Conservation (phyloP, 2,113 vertebrate species). For the Cinclus cinclus region DNA sequence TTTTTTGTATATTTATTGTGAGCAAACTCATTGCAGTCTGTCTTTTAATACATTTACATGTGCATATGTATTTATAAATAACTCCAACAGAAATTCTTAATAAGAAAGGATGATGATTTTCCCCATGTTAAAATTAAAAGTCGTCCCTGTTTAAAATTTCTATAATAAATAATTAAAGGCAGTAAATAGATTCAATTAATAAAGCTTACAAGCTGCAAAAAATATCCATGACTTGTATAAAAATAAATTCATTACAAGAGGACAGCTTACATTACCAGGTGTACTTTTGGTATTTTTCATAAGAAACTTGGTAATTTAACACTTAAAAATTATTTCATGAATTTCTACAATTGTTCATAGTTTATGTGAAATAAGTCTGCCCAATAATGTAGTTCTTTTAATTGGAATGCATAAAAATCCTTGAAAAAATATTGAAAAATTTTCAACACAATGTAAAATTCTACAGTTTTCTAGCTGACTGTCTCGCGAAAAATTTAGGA, state of each 20-base stretch:
- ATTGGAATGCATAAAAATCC: background rate
- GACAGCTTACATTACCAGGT: background rate
- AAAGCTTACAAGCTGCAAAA: background rate
- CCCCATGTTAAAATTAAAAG: fast-evolving
- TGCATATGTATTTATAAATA: background rate
- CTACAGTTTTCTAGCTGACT: background rate
- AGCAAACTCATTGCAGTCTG: background rate
- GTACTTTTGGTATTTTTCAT: background rate
- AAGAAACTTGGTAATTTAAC: background rate
- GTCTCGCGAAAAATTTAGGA: background rate
- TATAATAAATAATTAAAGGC: background rate
- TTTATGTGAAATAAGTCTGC: background rate
- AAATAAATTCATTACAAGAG: background rate
- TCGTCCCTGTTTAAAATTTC: background rate
- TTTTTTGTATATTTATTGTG: background rate
- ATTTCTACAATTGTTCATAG: background rate
- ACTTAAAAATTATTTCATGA: background rate
- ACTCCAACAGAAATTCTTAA: background rate
- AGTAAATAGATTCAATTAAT: background rate
- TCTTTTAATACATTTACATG: background rate
- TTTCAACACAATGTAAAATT: background rate
- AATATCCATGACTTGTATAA: background rate
- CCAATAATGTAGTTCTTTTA: background rate
- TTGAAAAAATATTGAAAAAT: background rate
- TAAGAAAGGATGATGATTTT: background rate